Conservation (phyloP, 1,140 invertebrate species). For the Drosophila repleta region DNA sequence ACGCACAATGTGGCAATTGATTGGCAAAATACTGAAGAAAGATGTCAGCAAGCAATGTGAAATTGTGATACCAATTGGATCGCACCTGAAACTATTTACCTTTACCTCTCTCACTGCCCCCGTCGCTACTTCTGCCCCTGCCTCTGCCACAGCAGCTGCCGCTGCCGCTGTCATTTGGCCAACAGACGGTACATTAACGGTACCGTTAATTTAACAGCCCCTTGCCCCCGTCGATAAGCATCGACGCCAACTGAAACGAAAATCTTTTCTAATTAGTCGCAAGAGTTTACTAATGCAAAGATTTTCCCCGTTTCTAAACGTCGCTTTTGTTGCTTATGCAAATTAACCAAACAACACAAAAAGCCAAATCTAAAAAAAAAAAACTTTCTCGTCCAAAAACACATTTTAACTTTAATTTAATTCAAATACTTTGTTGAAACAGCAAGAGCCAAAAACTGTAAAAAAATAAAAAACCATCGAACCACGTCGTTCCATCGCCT, state of each 20-base stretch:
- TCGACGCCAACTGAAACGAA: slow-evolving; percentile 52
- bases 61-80: slow-evolving; percentile 73
- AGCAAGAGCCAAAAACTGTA: slow-evolving; percentile 71
- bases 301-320: slow-evolving; percentile 53
- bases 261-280: slow-evolving; percentile 63
- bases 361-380: slow-evolving; percentile 41
- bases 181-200: slow-evolving; percentile 57
- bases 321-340: slow-evolving; percentile 72
- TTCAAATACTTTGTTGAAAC: slow-evolving; percentile 69
- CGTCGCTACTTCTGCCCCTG: not conserved
- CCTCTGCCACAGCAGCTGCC: slow-evolving; percentile 5
- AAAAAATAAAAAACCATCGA: slow-evolving; percentile 42
- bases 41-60: slow-evolving; percentile 73
- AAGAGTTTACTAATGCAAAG: slow-evolving; percentile 56
- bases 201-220: slow-evolving; percentile 56
- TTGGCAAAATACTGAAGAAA: slow-evolving; percentile 69
- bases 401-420: slow-evolving; percentile 71
- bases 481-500: slow-evolving; percentile 18
- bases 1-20: slow-evolving; percentile 77
- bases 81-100: slow-evolving; percentile 48
- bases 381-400: slow-evolving; percentile 72
- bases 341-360: slow-evolving; percentile 53
- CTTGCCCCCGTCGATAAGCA: slow-evolving; percentile 33
- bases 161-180: slow-evolving; percentile 29
- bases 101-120: slow-evolving; percentile 3